Conservation (phyloP, 2,888 invertebrate genomes). For the Philaethria dido region DNA sequence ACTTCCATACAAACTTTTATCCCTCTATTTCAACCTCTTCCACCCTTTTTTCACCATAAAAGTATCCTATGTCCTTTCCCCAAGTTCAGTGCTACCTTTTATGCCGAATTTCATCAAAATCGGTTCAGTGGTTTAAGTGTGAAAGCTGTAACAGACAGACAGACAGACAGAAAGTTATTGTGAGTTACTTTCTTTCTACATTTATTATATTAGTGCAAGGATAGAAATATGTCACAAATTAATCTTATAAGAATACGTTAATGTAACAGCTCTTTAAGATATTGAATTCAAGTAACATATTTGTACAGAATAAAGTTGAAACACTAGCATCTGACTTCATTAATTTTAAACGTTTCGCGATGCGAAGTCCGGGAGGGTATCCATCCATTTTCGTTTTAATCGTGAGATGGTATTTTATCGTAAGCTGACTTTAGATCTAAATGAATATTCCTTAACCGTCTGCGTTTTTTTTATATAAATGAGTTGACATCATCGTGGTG, state of each 20-base stretch:
- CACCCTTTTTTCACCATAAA: no score
- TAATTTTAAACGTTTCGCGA: constrained; percentile 43
- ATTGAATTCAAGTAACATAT: constrained; percentile 32
- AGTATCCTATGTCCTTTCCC: no score
- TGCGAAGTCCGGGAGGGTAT: constrained; percentile 38
- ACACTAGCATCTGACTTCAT: constrained; percentile 38
- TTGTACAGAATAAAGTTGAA: constrained; percentile 25
- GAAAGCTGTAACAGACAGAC: no score
- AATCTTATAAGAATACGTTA: neutral
- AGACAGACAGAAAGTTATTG: no score
- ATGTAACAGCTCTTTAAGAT: constrained; percentile 13
- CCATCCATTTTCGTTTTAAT: constrained; percentile 36
- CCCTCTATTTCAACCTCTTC: no score
- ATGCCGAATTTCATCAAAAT: no score
- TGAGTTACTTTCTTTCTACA: no score
- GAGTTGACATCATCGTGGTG: neutral
- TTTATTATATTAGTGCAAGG: no score
- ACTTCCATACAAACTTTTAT: no score
- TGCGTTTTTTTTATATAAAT: constrained; percentile 19
- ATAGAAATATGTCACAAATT: no score
- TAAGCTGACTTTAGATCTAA: constrained; percentile 44
- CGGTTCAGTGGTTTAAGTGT: no score
- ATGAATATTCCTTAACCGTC: constrained; percentile 40
- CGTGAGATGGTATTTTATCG: constrained; percentile 45
- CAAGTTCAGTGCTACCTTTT: no score